These are phyloP conservation scores for Megalonaias nervosa DNA, from an alignment of 1,140 invertebrate genomes.

Conservation along the genomic window DNA sequence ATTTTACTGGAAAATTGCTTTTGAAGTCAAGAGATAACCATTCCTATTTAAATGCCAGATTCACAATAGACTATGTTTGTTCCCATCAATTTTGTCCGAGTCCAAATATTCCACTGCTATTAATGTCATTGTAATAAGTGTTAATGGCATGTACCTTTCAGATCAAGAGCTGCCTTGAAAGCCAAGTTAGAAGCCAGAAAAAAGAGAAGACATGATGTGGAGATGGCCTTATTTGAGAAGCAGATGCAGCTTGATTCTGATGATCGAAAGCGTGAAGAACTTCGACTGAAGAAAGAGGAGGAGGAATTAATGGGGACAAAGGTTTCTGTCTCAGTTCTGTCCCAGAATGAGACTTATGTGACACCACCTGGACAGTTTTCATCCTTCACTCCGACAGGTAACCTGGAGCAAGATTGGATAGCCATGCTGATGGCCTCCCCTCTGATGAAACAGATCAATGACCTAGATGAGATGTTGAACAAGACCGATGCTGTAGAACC, in stretches of 20 bases:
- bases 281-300: constrained; percentile 39
- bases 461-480: constrained; percentile 62
- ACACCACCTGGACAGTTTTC: constrained; percentile 6
- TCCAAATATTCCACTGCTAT: too few species aligned
- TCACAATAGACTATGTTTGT: too few species aligned
- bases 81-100: too few species aligned
- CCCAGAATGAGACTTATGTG: constrained; percentile 3
- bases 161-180: constrained; percentile 43
- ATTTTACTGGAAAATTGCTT: too few species aligned
- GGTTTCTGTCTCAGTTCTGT: constrained; percentile 9
- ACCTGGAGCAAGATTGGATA: constrained; percentile 65
- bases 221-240: constrained; percentile 59
- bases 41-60: too few species aligned
- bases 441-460: constrained; percentile 68
- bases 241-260: constrained; percentile 50
- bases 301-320: constrained; percentile 26
- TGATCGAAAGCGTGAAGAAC: constrained; percentile 41
- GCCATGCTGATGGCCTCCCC: constrained; percentile 68
- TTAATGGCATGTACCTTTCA: neutral
- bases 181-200: constrained; percentile 62
- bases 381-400: constrained; percentile 46
- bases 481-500: constrained; percentile 42
- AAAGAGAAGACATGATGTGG: constrained; percentile 49
- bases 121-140: too few species aligned
- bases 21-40: too few species aligned